Conservation (phyloP, 2,113 vertebrate genomes). For the Rutilus rutilus region DNA sequence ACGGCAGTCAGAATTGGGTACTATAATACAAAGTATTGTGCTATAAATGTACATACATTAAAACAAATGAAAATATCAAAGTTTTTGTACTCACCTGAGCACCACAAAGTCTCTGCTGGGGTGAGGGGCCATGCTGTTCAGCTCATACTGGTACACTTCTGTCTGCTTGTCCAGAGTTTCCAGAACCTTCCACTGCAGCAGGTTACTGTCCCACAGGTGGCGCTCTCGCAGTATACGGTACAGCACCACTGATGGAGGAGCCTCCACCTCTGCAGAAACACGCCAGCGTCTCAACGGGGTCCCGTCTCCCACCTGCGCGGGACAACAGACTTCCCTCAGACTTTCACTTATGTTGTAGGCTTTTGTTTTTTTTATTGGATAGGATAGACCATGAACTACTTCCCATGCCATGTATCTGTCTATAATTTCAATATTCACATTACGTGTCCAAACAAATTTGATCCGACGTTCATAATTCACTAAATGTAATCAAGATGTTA, state of each 20-base stretch:
- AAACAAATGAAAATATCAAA: no score
- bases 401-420: background rate
- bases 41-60: no score
- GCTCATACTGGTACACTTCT: conserved; percentile 90
- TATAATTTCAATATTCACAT: background rate
- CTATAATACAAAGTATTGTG: no score
- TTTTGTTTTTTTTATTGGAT: background rate
- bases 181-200: conserved; percentile 90
- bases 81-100: conserved; percentile 82
- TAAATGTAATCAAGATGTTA: background rate
- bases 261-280: conserved; percentile 86
- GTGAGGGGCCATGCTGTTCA: conserved; percentile 91
- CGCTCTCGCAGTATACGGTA: conserved; percentile 91
- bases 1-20: no score
- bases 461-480: background rate
- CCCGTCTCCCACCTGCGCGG: conserved; percentile 87
- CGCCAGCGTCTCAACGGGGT: conserved; percentile 91
- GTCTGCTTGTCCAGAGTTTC: conserved; percentile 91
- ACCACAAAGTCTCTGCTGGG: conserved; percentile 91
- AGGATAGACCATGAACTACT: background rate
- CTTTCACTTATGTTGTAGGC: background rate
- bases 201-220: conserved; percentile 89
- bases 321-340: background rate
- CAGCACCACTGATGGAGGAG: conserved; percentile 85
- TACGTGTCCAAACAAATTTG: background rate